Percentiles rank a stretch among this genome's conserved stretches.
Conservation (phyloP, 2,888 invertebrate genomes). For the Conchocele bisecta region DNA sequence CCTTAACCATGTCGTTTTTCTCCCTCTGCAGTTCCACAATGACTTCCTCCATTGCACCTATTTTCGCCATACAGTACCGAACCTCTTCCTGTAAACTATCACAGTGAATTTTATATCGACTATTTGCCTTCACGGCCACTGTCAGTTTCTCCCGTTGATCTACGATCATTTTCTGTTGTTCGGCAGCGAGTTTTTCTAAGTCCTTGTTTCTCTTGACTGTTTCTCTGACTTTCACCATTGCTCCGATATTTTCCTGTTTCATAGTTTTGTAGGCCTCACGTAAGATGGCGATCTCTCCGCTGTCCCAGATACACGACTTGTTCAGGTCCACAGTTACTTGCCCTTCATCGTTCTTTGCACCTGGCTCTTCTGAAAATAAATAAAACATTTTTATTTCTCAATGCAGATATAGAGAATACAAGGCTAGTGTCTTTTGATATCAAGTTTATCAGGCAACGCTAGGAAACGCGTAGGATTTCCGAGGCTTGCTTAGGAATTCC, state of each 20-base stretch:
- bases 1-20: constrained; percentile 67
- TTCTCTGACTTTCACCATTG: constrained; percentile 67
- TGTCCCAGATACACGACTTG: constrained; percentile 75
- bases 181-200: constrained; percentile 58
- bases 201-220: constrained; percentile 60
- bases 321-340: constrained; percentile 58
- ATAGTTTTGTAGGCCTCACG: constrained; percentile 74
- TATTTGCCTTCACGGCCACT: constrained; percentile 73
- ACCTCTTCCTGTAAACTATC: constrained; percentile 70
- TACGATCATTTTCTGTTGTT: constrained; percentile 58
- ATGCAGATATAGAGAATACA: too few species aligned
- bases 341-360: background rate
- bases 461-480: too few species aligned
- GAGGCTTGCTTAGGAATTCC: too few species aligned
- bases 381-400: too few species aligned
- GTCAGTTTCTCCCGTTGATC: constrained; percentile 51
- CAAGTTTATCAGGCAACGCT: too few species aligned
- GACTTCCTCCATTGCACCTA: constrained; percentile 73
- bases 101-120: constrained; percentile 73
- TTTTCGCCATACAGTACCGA: constrained; percentile 63
- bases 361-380: background rate
- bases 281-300: constrained; percentile 72
- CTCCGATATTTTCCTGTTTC: constrained; percentile 70
- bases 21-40: constrained; percentile 71
- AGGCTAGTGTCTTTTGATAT: too few species aligned